Evolutionary conservation across 1,140 invertebrate genomes (phyloP).

Genomic region (Drosophila kurseongensis): DNA sequence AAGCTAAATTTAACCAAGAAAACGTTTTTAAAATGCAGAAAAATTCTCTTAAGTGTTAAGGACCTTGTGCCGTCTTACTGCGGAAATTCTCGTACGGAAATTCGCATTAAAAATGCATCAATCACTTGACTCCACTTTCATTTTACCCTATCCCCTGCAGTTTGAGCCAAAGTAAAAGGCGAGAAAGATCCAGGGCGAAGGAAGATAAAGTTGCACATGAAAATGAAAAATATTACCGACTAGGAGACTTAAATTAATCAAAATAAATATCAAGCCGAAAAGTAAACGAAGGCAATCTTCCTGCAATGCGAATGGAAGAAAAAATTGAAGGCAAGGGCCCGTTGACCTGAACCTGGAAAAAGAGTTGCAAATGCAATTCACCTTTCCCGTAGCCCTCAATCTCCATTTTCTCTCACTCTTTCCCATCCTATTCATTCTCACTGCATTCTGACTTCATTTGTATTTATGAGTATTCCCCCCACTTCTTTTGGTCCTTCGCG

Average conservation of each 20-base stretch:
- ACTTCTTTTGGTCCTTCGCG: not conserved
- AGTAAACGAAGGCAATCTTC: conserved; percentile 31
- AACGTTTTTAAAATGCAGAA: not conserved
- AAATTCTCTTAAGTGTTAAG: conserved; percentile 4
- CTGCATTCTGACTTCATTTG: conserved; percentile 62
- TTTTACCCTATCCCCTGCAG: conserved; percentile 10
- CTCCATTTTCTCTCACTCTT: not conserved
- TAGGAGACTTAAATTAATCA: conserved; percentile 67
- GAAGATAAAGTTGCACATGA: conserved; percentile 60
- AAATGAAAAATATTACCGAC: conserved; percentile 65
- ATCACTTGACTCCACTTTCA: conserved; percentile 59
- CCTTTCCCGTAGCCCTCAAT: not conserved
- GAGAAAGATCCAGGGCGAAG: conserved; percentile 1
- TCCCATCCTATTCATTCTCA: conserved; percentile 40
- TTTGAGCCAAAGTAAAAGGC: conserved; percentile 26
- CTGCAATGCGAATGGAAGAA: not conserved
- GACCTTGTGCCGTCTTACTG: conserved; percentile 1
- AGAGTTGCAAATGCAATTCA: conserved; percentile 36
- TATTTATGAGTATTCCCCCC: conserved; percentile 68
- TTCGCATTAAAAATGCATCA: conserved; percentile 83
- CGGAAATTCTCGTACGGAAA: conserved; percentile 37
- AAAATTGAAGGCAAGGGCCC: not conserved
- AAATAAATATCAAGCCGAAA: conserved; percentile 55
- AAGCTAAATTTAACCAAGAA: not conserved
- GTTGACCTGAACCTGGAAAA: conserved; percentile 47